phyloP scores from a whole-genome alignment of 2,797 vertebrate species.

The Carapus acus region DNA sequence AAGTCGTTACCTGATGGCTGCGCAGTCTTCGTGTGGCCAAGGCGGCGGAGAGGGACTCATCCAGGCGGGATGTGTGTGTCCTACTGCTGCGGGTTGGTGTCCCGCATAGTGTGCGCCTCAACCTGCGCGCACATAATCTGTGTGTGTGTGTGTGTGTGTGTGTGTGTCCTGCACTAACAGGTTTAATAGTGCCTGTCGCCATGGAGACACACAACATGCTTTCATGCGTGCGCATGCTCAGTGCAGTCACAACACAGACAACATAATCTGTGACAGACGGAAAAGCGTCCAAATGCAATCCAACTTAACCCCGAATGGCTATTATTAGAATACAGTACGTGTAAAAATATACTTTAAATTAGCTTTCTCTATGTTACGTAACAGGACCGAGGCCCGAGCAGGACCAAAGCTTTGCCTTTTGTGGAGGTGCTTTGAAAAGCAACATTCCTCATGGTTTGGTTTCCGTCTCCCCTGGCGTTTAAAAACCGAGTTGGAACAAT shows the following conservation, averaged over 20 bases:
- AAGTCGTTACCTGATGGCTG: conserved; percentile 50
- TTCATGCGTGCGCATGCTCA: conserved; percentile 61
- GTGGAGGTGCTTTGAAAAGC: too few relatives aligned
- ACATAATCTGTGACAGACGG: conserved; percentile 2
- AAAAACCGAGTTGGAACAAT: too few relatives aligned
- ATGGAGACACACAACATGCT: conserved; percentile 72
- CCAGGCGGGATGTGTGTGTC: neutral
- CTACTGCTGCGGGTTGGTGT: conserved; percentile 18
- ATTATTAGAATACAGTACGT: too few relatives aligned
- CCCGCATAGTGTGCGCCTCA: conserved; percentile 26
- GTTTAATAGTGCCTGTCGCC: conserved; percentile 64
- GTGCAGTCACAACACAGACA: neutral
- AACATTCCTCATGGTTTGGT: too few relatives aligned
- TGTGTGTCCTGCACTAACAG: conserved; percentile 44
- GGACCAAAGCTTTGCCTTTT: too few relatives aligned
- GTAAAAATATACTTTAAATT: too few relatives aligned
- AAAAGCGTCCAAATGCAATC: neutral
- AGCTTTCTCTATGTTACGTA: too few relatives aligned
- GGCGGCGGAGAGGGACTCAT: conserved; percentile 1
- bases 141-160: too few relatives aligned
- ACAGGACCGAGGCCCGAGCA: too few relatives aligned
- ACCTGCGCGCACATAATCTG: conserved; percentile 65
- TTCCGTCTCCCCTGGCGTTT: too few relatives aligned
- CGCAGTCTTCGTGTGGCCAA: conserved; percentile 14
- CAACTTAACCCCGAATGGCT: too few relatives aligned